Evolutionary conservation across 2,888 invertebrate genomes (phyloP).

Genomic region (Andrena chrysosceles): DNA sequence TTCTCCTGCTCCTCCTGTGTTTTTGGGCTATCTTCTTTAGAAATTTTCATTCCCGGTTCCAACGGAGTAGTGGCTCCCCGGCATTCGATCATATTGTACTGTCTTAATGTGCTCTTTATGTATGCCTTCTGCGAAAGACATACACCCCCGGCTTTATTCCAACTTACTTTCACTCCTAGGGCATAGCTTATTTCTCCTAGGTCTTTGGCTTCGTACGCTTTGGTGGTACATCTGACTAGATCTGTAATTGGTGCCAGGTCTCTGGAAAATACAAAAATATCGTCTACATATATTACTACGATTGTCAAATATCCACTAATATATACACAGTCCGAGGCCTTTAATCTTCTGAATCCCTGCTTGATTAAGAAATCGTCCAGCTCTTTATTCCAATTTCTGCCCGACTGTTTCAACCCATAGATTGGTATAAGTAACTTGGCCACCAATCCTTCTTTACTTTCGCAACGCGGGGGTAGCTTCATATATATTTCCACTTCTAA

Average conservation of each 20-base stretch:
- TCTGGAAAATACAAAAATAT: neutral
- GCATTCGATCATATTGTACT: constrained; percentile 13
- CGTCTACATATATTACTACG: neutral
- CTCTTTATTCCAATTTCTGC: constrained; percentile 2
- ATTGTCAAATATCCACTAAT: neutral
- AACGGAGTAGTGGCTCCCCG: constrained; percentile 6
- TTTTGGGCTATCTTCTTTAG: neutral
- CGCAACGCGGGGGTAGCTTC: neutral
- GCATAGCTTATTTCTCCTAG: neutral
- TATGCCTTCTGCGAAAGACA: neutral
- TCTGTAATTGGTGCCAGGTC: neutral
- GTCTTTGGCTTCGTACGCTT: constrained; percentile 13
- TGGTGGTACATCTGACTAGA: neutral
- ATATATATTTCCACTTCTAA: constrained; percentile 13
- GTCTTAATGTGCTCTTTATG: neutral
- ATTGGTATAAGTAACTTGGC: constrained; percentile 7
- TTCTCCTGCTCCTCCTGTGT: neutral
- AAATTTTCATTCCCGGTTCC: neutral
- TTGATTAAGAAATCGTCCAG: neutral
- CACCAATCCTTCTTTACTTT: neutral
- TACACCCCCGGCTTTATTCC: neutral
- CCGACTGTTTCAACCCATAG: neutral
- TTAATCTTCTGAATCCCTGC: neutral
- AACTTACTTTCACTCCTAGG: constrained; percentile 6
- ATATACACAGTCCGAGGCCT: neutral